These are phyloP conservation scores for Tauraco hartlaubi DNA, from an alignment of 2,797 vertebrate species.

Conservation along the genomic window DNA sequence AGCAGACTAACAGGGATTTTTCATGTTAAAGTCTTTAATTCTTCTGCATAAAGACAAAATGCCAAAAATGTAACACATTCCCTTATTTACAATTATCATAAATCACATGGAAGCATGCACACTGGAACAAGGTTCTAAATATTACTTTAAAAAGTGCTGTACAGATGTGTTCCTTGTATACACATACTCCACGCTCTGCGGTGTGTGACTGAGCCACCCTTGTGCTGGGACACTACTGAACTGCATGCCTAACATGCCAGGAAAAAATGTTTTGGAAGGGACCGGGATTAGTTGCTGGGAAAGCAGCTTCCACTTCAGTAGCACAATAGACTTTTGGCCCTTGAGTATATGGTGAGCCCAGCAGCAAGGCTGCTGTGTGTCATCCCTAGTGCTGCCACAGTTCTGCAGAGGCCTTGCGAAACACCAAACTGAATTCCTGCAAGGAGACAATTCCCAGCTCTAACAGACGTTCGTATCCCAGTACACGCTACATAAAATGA, in stretches of 20 bases:
- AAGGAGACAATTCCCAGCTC: not conserved
- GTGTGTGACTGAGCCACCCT: not conserved
- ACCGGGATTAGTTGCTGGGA: not conserved
- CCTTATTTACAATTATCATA: conserved; percentile 15
- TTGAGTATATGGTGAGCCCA: not conserved
- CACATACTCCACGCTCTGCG: rapidly evolving
- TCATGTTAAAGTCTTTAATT: conserved; percentile 10
- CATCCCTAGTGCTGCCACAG: not conserved
- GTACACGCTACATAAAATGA: not conserved
- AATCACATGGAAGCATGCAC: conserved; percentile 3
- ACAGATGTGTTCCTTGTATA: not conserved
- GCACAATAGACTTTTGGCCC: not conserved
- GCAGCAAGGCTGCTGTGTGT: not conserved
- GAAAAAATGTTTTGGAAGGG: not conserved
- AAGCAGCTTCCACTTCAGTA: not conserved
- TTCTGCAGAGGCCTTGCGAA: not conserved
- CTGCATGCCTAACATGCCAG: not conserved
- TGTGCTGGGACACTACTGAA: not conserved
- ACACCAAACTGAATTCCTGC: not conserved
- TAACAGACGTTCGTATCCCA: not conserved
- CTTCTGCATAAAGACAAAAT: conserved; percentile 20
- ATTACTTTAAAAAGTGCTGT: not conserved
- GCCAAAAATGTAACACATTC: not conserved
- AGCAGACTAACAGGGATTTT: not conserved
- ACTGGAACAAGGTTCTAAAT: not conserved